These are phyloP conservation scores for Scomber scombrus DNA, from an alignment of 2,113 vertebrate species.

Conservation along the genomic window DNA sequence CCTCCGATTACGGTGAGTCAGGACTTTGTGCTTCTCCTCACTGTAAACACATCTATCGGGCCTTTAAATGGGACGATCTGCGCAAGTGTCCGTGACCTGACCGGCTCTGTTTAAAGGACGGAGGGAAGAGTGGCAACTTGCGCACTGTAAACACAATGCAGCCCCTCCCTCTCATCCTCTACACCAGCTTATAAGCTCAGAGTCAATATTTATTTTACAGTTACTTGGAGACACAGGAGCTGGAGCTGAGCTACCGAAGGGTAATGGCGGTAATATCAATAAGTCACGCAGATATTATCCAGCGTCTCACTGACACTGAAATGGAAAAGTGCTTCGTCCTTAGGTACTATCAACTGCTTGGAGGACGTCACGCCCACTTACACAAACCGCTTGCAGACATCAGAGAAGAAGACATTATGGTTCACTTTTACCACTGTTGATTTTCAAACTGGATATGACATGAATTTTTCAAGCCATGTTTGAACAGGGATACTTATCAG, in stretches of 20 bases:
- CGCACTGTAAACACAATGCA: constrained; percentile 22
- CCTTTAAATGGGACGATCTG: constrained; percentile 7
- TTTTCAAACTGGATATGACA: too few relatives aligned
- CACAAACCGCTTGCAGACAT: not conserved
- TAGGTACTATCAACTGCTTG: constrained; percentile 3
- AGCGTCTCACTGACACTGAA: constrained; percentile 17
- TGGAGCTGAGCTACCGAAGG: not conserved
- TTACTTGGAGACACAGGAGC: constrained; percentile 39
- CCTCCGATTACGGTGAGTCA: constrained; percentile 7
- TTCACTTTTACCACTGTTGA: not conserved
- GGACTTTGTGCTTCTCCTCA: not conserved
- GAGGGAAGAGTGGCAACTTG: constrained; percentile 2
- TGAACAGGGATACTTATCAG: too few relatives aligned
- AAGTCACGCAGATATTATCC: constrained; percentile 37
- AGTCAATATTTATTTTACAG: constrained; percentile 69
- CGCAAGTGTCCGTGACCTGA: constrained; percentile 10
- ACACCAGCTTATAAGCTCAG: constrained; percentile 5
- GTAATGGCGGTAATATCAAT: constrained; percentile 36
- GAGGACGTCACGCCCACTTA: not conserved
- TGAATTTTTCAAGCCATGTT: not conserved
- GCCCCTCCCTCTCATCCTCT: constrained; percentile 15
- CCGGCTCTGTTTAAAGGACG: constrained; percentile 4
- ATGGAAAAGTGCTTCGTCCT: constrained; percentile 43
- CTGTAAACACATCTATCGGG: constrained; percentile 1
- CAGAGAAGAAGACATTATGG: not conserved